Evolutionary conservation across 2,113 vertebrate genomes (phyloP).

Genomic region (Dicerorhinus sumatrensis): DNA sequence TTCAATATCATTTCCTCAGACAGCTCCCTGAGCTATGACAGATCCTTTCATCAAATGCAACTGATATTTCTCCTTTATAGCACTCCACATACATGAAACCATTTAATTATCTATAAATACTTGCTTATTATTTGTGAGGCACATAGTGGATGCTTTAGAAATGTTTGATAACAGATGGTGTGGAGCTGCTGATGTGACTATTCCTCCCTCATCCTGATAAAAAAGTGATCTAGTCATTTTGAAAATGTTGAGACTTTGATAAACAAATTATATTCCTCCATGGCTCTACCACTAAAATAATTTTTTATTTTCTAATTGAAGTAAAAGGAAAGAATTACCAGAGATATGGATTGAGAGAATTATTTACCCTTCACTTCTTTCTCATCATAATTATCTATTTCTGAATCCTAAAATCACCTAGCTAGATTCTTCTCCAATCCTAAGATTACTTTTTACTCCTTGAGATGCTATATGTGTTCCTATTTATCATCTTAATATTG

Average conservation of each 20-base stretch:
- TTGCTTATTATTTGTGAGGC: neutral
- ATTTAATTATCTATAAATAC: neutral
- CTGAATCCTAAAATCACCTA: conserved; percentile 20
- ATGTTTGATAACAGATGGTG: neutral
- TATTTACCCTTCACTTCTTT: neutral
- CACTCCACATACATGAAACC: neutral
- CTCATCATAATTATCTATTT: neutral
- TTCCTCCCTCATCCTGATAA: neutral
- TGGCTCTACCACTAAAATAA: neutral
- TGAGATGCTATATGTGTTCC: neutral
- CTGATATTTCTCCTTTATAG: neutral
- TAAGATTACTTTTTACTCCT: neutral
- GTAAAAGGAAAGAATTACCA: conserved; percentile 1
- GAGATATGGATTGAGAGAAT: neutral
- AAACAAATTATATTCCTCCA: neutral
- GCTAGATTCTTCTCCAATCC: neutral
- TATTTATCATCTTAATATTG: conserved; percentile 34
- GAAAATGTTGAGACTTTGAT: neutral
- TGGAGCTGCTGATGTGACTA: neutral
- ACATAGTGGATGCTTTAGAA: neutral
- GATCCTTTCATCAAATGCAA: neutral
- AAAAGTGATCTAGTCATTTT: neutral
- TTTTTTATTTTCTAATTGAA: neutral
- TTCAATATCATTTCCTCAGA: neutral
- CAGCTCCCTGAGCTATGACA: neutral